Evolutionary conservation across 2,113 vertebrate species (phyloP).

Genomic region (Amphiprion percula): DNA sequence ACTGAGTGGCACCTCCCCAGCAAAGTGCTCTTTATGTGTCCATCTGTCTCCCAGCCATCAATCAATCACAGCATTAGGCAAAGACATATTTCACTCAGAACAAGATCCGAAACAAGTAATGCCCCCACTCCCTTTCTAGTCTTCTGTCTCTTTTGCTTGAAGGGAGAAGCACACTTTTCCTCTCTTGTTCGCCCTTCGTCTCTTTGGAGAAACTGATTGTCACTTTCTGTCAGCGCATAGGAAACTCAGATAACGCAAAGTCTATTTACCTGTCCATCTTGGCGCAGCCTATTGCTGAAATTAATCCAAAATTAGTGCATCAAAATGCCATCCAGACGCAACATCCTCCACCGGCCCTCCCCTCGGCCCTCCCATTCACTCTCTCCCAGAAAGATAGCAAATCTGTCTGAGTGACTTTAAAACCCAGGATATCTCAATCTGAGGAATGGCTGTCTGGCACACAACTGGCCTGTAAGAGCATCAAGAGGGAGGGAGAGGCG

Average conservation of each 20-base stretch:
- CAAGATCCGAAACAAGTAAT: slow-evolving; percentile 62
- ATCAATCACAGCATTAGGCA: slow-evolving; percentile 73
- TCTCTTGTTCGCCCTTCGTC: slow-evolving; percentile 21
- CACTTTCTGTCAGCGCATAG: slow-evolving; percentile 38
- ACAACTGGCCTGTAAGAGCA: slow-evolving; percentile 54
- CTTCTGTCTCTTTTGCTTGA: slow-evolving; percentile 13
- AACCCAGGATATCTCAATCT: slow-evolving; percentile 78
- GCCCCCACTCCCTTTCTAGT: slow-evolving; percentile 31
- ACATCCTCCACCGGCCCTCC: slow-evolving; percentile 25
- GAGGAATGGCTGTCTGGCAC: slow-evolving; percentile 82
- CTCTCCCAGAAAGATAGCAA: slow-evolving; percentile 81
- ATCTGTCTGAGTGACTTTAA: slow-evolving; percentile 84
- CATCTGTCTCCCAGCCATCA: slow-evolving; percentile 59
- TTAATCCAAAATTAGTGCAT: slow-evolving; percentile 67
- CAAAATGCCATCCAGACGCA: slow-evolving; percentile 47
- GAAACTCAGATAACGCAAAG: slow-evolving; percentile 27
- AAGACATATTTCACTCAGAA: slow-evolving; percentile 70
- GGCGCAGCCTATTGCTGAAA: slow-evolving; percentile 48
- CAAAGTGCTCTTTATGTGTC: slow-evolving; percentile 67
- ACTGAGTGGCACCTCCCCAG: slow-evolving; percentile 65
- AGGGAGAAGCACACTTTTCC: slow-evolving; percentile 14
- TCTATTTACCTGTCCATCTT: slow-evolving; percentile 64
- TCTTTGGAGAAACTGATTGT: slow-evolving; percentile 50
- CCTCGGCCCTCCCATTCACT: slow-evolving; percentile 6
- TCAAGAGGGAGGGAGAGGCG: slow-evolving; percentile 32